phyloP scores from a whole-genome alignment of 2,888 invertebrate species.

The Drosophila greeni region DNA sequence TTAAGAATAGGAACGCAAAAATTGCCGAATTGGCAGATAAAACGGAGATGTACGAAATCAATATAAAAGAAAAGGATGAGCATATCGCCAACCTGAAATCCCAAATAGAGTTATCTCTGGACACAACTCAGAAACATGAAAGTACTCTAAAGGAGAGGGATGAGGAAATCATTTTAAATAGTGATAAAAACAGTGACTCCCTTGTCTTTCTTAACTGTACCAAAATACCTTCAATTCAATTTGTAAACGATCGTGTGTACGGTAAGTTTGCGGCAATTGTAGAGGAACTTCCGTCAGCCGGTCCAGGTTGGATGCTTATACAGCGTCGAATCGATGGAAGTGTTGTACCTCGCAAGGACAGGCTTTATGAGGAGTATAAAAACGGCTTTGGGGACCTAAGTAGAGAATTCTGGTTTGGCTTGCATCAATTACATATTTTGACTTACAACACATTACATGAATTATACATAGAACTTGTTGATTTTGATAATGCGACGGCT shows the following conservation, averaged over 20 bases:
- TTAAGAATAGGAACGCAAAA: neutral
- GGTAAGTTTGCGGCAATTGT: neutral
- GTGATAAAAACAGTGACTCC: too few relatives aligned
- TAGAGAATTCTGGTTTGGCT: neutral
- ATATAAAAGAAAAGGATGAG: neutral
- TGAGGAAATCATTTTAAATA: too few relatives aligned
- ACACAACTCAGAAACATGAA: neutral
- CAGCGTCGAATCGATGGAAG: neutral
- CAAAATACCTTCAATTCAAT: neutral
- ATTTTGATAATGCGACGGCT: slow-evolving; percentile 4
- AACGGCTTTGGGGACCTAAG: slow-evolving; percentile 1
- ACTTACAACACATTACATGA: neutral
- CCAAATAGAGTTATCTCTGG: neutral
- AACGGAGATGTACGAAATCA: neutral
- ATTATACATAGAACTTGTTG: slow-evolving; percentile 2
- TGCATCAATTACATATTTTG: neutral
- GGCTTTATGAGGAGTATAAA: too few relatives aligned
- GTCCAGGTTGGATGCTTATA: slow-evolving; percentile 3
- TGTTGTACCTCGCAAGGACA: too few relatives aligned
- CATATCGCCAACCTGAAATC: neutral
- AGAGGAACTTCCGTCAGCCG: slow-evolving; percentile 3
- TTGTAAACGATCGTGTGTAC: neutral
- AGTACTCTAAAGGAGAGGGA: neutral
- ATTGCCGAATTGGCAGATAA: neutral
- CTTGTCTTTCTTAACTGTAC: neutral